Conservation (phyloP, 2,888 invertebrate genomes). For the Patella ulyssiponensis region DNA sequence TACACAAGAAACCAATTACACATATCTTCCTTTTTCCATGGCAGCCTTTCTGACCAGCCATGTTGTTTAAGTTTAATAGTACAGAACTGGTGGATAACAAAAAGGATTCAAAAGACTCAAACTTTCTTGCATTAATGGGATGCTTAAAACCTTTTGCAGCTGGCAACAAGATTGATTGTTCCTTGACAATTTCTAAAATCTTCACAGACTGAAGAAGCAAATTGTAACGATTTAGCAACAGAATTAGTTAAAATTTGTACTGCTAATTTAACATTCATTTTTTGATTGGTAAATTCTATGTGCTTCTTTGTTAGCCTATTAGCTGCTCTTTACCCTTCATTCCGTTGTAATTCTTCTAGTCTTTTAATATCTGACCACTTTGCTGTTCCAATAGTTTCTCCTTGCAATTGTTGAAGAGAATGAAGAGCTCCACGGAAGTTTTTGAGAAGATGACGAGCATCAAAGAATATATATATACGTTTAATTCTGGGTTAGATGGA, state of each 20-base stretch:
- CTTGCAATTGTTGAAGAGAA: neutral
- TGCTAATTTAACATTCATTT: no score
- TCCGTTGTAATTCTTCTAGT: no score
- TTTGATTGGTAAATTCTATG: no score
- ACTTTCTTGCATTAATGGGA: constrained; percentile 4
- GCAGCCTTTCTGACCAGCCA: constrained; percentile 1
- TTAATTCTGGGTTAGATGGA: neutral
- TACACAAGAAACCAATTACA: constrained; percentile 17
- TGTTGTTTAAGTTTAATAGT: neutral
- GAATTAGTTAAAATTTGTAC: no score
- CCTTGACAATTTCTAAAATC: no score
- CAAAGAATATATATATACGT: constrained; percentile 16
- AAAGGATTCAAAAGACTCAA: neutral
- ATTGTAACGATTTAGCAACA: no score
- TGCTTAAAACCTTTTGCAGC: constrained; percentile 13
- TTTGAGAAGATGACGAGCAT: constrained; percentile 20
- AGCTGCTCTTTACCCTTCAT: no score
- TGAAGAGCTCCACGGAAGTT: constrained; percentile 2
- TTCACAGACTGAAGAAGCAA: no score
- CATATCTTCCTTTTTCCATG: constrained; percentile 10
- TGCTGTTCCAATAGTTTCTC: no score
- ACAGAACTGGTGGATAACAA: neutral
- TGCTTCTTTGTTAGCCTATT: no score
- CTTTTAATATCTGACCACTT: no score
- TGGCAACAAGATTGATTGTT: neutral